Conservation (phyloP, 1,140 invertebrate species). For the Lepidurus apus region DNA sequence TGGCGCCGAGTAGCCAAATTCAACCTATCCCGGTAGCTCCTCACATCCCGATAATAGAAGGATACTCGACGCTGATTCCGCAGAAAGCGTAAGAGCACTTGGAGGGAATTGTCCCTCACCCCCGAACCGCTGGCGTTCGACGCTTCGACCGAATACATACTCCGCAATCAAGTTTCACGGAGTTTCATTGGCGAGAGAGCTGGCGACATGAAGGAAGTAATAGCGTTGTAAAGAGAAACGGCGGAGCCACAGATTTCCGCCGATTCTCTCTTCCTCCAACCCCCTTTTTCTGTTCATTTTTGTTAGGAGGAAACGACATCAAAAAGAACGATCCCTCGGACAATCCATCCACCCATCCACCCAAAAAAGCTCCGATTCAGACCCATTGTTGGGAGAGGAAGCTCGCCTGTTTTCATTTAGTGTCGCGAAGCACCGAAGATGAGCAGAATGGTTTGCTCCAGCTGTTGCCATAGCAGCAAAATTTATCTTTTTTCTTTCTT, state of each 20-base stretch:
- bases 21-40: background rate
- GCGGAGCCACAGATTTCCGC: background rate
- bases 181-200: conserved; percentile 18
- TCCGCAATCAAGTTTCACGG: background rate
- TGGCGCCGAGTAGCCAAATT: background rate
- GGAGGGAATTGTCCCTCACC: background rate
- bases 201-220: conserved; percentile 10
- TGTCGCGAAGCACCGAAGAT: background rate
- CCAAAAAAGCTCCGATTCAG: background rate
- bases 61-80: conserved; percentile 9
- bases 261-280: background rate
- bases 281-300: background rate
- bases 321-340: background rate
- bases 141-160: background rate
- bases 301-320: background rate
- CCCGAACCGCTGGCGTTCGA: background rate
- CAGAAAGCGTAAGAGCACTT: background rate
- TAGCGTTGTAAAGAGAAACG: conserved; percentile 5
- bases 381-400: background rate
- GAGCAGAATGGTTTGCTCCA: background rate
- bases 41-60: background rate
- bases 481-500: background rate
- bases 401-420: background rate
- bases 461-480: background rate
- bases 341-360: background rate